phyloP scores from a whole-genome alignment of 2,888 invertebrate species.

The Bugulina stolonifera region DNA sequence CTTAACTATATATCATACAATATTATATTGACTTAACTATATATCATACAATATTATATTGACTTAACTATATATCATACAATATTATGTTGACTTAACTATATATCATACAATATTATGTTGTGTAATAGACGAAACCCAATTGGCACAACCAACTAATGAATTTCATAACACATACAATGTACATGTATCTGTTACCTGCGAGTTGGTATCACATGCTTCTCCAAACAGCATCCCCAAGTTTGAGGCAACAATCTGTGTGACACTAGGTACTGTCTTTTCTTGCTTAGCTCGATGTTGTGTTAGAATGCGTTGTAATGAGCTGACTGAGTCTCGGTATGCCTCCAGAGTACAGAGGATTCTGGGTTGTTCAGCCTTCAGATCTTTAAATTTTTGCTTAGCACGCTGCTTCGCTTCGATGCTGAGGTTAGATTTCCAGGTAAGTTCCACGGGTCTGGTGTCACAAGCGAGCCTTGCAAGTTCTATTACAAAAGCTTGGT shows the following conservation, averaged over 20 bases:
- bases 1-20: no score
- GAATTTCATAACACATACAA: no score
- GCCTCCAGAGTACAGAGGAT: not conserved
- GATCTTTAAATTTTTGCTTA: not conserved
- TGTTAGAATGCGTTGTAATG: not conserved
- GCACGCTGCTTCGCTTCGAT: not conserved
- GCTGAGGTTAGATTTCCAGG: not conserved
- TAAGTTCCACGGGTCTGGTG: not conserved
- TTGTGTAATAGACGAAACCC: no score
- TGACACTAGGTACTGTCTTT: no score
- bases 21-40: no score
- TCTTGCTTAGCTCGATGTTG: no score
- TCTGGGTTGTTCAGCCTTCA: not conserved
- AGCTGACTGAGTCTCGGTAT: not conserved
- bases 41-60: no score
- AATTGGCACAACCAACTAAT: no score
- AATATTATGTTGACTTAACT: no score
- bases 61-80: no score
- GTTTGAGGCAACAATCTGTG: not conserved
- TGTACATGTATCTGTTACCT: no score
- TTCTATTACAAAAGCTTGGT: slow-evolving; percentile 8
- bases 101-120: no score
- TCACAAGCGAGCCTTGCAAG: not conserved
- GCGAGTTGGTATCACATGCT: not conserved
- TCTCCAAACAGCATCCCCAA: slow-evolving; percentile 10